Conservation (phyloP, 2,888 invertebrate genomes). For the Callyntrura sp. region DNA sequence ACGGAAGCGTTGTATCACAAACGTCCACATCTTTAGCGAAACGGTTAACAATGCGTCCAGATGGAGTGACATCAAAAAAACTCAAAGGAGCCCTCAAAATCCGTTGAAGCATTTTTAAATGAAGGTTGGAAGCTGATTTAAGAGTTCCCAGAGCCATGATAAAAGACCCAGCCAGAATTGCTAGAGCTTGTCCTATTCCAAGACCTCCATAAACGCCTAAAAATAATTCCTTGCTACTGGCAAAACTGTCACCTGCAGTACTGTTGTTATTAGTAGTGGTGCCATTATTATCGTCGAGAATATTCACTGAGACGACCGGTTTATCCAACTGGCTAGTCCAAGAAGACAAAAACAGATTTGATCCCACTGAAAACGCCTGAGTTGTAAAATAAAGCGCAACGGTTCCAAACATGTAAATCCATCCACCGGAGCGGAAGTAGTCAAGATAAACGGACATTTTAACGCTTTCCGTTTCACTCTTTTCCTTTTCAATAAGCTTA, state of each 20-base stretch:
- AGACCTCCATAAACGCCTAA: slow-evolving; percentile 95
- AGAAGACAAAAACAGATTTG: slow-evolving; percentile 84
- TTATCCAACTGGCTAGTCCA: slow-evolving; percentile 83
- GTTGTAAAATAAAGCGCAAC: slow-evolving; percentile 35
- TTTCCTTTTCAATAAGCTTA: slow-evolving; percentile 86
- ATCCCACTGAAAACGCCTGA: slow-evolving; percentile 84
- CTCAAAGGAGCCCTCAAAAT: slow-evolving; percentile 90
- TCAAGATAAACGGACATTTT: slow-evolving; percentile 86
- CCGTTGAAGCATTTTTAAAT: slow-evolving; percentile 88
- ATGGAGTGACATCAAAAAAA: slow-evolving; percentile 93
- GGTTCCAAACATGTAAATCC: slow-evolving; percentile 82
- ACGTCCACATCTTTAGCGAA: slow-evolving; percentile 81
- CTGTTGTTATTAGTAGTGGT: not conserved
- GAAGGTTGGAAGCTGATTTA: slow-evolving; percentile 88
- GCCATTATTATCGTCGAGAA: not conserved
- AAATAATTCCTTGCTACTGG: slow-evolving; percentile 90
- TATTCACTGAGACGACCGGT: not conserved
- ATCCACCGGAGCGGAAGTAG: slow-evolving; percentile 86
- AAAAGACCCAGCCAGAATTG: slow-evolving; percentile 83
- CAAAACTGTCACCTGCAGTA: not conserved
- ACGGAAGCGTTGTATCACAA: slow-evolving; percentile 77
- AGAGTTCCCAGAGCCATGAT: slow-evolving; percentile 87
- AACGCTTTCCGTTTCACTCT: slow-evolving; percentile 86
- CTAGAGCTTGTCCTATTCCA: slow-evolving; percentile 87
- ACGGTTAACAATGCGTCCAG: slow-evolving; percentile 92